phyloP scores from a whole-genome alignment of 2,888 invertebrate species.

The Mechanitis mazaeus region DNA sequence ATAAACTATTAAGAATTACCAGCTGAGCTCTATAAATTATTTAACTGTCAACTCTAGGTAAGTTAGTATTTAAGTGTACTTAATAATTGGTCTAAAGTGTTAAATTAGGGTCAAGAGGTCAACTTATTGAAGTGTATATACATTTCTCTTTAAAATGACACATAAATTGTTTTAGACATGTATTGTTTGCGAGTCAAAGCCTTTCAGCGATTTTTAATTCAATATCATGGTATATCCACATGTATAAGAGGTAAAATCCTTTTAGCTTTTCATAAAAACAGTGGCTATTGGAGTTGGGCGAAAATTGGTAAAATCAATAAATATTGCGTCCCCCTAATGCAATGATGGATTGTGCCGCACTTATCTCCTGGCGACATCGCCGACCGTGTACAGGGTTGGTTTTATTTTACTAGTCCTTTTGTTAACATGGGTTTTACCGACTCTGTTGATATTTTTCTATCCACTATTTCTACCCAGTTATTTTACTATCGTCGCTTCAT shows the following conservation, averaged over 20 bases:
- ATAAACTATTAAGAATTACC: slow-evolving; percentile 72
- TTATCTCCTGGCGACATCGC: slow-evolving; percentile 65
- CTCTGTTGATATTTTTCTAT: neutral
- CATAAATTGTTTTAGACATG: neutral
- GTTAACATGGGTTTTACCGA: slow-evolving; percentile 18
- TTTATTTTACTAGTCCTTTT: slow-evolving; percentile 39
- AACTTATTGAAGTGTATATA: too few relatives aligned
- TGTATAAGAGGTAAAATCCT: slow-evolving; percentile 25
- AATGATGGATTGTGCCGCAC: slow-evolving; percentile 62
- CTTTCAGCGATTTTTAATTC: slow-evolving; percentile 20
- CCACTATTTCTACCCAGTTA: neutral
- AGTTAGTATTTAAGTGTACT: slow-evolving; percentile 12
- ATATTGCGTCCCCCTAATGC: slow-evolving; percentile 60
- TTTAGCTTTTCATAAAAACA: slow-evolving; percentile 28
- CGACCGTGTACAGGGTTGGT: slow-evolving; percentile 36
- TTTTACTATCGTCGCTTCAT: too few relatives aligned
- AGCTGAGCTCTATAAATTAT: slow-evolving; percentile 51
- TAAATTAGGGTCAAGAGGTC: slow-evolving; percentile 27
- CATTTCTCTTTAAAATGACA: too few relatives aligned
- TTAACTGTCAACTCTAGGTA: slow-evolving; percentile 8
- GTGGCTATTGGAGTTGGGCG: slow-evolving; percentile 28
- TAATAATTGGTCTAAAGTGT: slow-evolving; percentile 16
- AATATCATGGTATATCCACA: slow-evolving; percentile 22
- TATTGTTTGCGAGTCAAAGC: neutral
- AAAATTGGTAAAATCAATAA: slow-evolving; percentile 63